Conservation (phyloP, 2,797 vertebrate species). For the Gephyroberyx darwinii region DNA sequence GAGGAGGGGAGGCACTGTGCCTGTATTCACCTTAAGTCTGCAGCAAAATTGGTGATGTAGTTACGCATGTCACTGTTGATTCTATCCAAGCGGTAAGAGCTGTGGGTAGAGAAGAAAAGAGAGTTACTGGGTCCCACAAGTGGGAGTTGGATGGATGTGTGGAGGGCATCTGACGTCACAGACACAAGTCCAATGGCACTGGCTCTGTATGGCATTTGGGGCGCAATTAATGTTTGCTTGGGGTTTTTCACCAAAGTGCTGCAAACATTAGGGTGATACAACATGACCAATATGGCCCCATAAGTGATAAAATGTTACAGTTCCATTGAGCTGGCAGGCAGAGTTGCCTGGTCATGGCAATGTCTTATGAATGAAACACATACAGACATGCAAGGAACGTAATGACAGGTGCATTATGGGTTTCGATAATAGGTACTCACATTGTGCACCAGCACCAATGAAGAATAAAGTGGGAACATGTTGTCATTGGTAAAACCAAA, state of each 20-base stretch:
- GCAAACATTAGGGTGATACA: slow-evolving; percentile 76
- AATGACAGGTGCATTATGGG: slow-evolving; percentile 46
- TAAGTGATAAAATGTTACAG: slow-evolving; percentile 21
- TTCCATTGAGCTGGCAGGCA: slow-evolving; percentile 22
- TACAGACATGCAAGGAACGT: slow-evolving; percentile 17
- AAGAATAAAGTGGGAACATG: background rate
- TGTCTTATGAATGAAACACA: slow-evolving; percentile 33
- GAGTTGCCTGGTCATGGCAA: slow-evolving; percentile 24
- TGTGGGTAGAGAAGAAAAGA: slow-evolving; percentile 82
- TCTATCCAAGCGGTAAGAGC: slow-evolving; percentile 87
- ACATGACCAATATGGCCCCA: slow-evolving; percentile 49
- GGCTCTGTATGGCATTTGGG: slow-evolving; percentile 41
- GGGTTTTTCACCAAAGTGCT: slow-evolving; percentile 62
- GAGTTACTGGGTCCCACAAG: slow-evolving; percentile 73
- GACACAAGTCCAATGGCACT: slow-evolving; percentile 42
- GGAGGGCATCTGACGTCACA: slow-evolving; percentile 25
- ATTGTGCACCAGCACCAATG: slow-evolving; percentile 5
- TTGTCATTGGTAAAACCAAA: slow-evolving; percentile 7
- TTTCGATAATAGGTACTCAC: slow-evolving; percentile 5
- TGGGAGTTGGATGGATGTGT: slow-evolving; percentile 64
- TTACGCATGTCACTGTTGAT: slow-evolving; percentile 87
- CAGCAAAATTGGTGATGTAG: slow-evolving; percentile 88
- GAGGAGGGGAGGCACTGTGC: slow-evolving; percentile 49
- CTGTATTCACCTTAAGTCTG: slow-evolving; percentile 86
- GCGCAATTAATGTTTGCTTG: slow-evolving; percentile 74